Evolutionary conservation across 2,888 invertebrate genomes (phyloP).

Genomic region (Pterobdella sp.): DNA sequence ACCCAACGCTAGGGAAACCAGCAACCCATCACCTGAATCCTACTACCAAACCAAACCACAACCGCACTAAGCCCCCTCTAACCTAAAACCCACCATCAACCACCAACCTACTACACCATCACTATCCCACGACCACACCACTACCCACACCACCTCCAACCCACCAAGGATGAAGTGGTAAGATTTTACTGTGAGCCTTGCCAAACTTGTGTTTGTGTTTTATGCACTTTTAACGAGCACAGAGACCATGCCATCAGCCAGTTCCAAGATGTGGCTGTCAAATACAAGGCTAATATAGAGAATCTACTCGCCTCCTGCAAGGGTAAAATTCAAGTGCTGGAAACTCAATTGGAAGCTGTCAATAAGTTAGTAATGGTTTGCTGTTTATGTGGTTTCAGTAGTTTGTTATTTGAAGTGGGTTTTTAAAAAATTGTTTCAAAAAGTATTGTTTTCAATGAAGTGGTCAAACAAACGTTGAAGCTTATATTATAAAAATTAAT

Average conservation of each 20-base stretch:
- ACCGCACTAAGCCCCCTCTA: not conserved
- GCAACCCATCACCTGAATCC: not conserved
- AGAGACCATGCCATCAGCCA: slow-evolving; percentile 38
- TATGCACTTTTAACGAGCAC: slow-evolving; percentile 52
- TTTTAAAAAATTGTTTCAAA: not conserved
- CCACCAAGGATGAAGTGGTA: slow-evolving; percentile 40
- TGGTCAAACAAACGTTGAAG: too few relatives aligned
- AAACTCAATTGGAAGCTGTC: slow-evolving; percentile 42
- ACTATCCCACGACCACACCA: slow-evolving; percentile 32
- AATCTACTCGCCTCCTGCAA: slow-evolving; percentile 45
- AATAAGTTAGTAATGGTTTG: slow-evolving; percentile 5
- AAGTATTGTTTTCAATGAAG: too few relatives aligned
- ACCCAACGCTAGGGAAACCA: not conserved
- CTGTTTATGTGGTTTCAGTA: not conserved
- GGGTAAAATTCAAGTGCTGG: slow-evolving; percentile 45
- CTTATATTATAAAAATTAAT: too few relatives aligned
- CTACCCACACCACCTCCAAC: slow-evolving; percentile 41
- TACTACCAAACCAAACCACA: not conserved
- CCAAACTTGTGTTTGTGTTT: slow-evolving; percentile 50
- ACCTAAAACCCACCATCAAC: not conserved
- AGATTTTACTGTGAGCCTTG: slow-evolving; percentile 52
- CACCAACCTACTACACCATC: not conserved
- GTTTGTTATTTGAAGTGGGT: not conserved
- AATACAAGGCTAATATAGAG: slow-evolving; percentile 50
- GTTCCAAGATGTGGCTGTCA: slow-evolving; percentile 45